Percentiles rank a stretch among this genome's conserved stretches.
These are phyloP conservation scores for Colinus virginianus DNA, from an alignment of 2,113 vertebrate species.

Conservation along the genomic window DNA sequence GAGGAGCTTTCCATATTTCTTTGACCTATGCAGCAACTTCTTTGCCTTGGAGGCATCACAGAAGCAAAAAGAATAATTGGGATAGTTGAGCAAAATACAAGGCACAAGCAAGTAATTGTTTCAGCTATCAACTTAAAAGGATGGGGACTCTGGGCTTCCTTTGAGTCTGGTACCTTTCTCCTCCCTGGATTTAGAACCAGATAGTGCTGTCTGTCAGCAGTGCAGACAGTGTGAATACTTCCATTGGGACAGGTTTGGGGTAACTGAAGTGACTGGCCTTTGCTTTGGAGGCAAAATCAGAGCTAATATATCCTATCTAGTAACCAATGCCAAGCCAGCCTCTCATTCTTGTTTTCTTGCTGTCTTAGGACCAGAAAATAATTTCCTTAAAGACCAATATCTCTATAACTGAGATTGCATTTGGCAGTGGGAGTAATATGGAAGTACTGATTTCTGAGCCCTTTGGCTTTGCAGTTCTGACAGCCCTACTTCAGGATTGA, in stretches of 20 bases:
- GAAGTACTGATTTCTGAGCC: neutral
- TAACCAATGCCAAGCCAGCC: neutral
- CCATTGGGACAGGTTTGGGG: neutral
- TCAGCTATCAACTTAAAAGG: neutral
- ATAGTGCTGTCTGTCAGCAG: neutral
- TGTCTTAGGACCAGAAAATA: neutral
- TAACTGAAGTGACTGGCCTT: neutral
- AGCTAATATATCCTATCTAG: neutral
- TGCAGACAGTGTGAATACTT: neutral
- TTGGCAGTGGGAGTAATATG: neutral
- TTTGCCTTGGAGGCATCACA: conserved; percentile 6
- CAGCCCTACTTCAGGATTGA: neutral
- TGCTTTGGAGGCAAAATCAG: neutral
- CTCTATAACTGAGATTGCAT: neutral
- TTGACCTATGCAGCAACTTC: neutral
- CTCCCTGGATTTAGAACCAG: neutral
- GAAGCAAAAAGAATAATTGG: neutral
- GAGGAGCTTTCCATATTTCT: neutral
- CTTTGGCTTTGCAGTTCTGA: neutral
- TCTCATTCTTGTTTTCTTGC: neutral
- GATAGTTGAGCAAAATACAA: neutral
- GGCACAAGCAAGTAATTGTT: neutral
- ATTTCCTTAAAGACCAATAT: neutral
- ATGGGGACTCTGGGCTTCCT: neutral
- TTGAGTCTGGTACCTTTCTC: neutral